These are phyloP conservation scores for Yponomeuta plumbellus DNA, from an alignment of 2,888 invertebrate genomes.

Conservation along the genomic window DNA sequence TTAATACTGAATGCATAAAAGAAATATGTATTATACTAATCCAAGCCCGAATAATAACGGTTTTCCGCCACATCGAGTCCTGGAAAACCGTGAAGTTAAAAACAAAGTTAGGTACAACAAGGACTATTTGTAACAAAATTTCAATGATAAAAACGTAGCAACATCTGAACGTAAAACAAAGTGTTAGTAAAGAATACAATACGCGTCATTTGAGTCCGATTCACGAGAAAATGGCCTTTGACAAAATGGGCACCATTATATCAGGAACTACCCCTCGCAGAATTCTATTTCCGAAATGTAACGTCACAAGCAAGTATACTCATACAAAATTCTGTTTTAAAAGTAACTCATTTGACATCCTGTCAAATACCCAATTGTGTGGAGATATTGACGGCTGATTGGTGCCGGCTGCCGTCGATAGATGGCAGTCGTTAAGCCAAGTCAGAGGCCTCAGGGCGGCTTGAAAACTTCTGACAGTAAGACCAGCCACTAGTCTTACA, in stretches of 20 bases:
- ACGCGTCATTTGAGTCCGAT: background rate
- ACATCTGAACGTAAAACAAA: background rate
- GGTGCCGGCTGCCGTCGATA: too few species aligned
- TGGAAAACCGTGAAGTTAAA: background rate
- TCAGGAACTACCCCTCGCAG: background rate
- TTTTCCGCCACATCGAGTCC: background rate
- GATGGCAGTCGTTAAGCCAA: too few species aligned
- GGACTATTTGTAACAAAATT: constrained; percentile 15
- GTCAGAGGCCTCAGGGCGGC: too few species aligned
- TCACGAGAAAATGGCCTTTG: background rate
- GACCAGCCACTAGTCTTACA: too few species aligned
- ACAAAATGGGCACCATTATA: background rate
- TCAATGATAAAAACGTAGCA: background rate
- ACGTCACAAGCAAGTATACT: background rate
- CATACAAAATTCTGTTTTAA: too few species aligned
- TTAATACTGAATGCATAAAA: constrained; percentile 20
- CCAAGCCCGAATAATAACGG: constrained; percentile 12
- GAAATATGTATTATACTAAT: constrained; percentile 18
- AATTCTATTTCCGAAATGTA: background rate
- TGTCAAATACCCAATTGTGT: too few species aligned
- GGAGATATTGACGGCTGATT: too few species aligned
- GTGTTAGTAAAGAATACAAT: constrained; percentile 10
- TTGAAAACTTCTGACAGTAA: too few species aligned
- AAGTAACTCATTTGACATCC: too few species aligned
- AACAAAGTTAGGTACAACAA: background rate